Base-by-base conservation (phyloP, 2,888 invertebrate species). In the Amorpha juglandis region DNA sequence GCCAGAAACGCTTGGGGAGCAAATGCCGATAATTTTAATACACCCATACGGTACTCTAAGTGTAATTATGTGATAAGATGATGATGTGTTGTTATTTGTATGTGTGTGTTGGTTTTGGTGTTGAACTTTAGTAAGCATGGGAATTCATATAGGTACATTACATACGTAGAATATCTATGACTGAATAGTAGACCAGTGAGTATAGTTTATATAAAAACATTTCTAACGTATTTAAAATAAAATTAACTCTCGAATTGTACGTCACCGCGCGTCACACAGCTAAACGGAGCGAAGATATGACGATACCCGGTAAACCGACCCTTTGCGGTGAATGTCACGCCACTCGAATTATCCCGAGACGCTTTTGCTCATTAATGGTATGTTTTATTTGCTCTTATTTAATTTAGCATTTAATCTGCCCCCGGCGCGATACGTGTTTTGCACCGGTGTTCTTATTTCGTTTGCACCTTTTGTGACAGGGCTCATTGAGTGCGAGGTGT, bases 381-480 rank as follows among this genome's bases (percentile, higher is more conserved):
- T 77, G 80, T 90, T 93, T 92, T 93, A 92, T 94, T 94, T 92
- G 92, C 90, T 91, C 83, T 91, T 88, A 92, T 93, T 93, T 91
- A 93, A 94, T 94, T 93, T 92, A 87, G 89, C 89, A 91, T 92
- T 93, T 90, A 94, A 93, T 93, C 91, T 91, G 86, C 88, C 86
- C 85, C 84, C 76, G 83, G 87, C 85, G 83, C 83, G 87, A 89
- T 88, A 85, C 83, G 86, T 84, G 87, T 84, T 84, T 83, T 87
- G 80, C 83, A 83, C 84, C 80, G 58, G 77, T 86, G 78, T 81
- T 87, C 81, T 87, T 84, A 85, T 89, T 89, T 84, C 86, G 85
- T 90, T 91, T 88, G 88, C 92, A 90, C 91, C 92, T 89, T 92
- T 92, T 92, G 91, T 92, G 92, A 88, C 88, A 86, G 88, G 82